These are phyloP conservation scores for Atta texana DNA, from an alignment of 1,140 invertebrate species.

Conservation along the genomic window DNA sequence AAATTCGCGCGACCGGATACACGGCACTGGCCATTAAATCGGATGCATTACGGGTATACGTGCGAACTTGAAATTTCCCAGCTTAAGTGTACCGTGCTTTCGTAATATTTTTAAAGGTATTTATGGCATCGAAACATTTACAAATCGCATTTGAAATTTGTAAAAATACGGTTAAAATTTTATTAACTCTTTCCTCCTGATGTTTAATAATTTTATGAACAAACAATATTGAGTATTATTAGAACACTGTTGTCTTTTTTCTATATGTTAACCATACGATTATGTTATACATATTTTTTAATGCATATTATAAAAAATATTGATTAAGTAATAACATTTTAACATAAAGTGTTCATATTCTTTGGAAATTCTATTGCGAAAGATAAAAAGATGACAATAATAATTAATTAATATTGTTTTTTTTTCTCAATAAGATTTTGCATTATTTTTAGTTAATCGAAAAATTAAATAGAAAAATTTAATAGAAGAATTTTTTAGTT, in stretches of 20 bases:
- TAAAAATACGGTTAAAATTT: background rate
- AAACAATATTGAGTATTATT: background rate
- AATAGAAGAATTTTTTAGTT: background rate
- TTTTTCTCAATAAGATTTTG: background rate
- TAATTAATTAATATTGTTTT: conserved; percentile 1
- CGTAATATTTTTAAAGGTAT: conserved; percentile 20
- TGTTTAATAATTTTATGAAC: background rate
- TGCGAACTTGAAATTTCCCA: conserved; percentile 29
- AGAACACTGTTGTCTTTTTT: background rate
- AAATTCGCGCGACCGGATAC: conserved; percentile 53
- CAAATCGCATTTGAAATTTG: background rate
- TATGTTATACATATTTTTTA: background rate
- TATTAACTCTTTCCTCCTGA: background rate
- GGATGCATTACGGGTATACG: conserved; percentile 33
- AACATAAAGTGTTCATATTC: too few species aligned
- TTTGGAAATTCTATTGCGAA: background rate
- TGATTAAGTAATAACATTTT: background rate
- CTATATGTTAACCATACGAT: background rate
- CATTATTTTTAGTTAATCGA: background rate
- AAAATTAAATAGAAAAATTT: background rate
- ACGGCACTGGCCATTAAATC: conserved; percentile 52
- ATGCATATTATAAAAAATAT: background rate
- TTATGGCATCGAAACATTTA: background rate
- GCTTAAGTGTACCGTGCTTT: background rate
- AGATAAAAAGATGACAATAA: background rate